Percentiles rank a stretch among this genome's conserved stretches.
These are phyloP conservation scores for Ferdinandea cuprea DNA, from an alignment of 2,888 invertebrate genomes.

Conservation along the genomic window DNA sequence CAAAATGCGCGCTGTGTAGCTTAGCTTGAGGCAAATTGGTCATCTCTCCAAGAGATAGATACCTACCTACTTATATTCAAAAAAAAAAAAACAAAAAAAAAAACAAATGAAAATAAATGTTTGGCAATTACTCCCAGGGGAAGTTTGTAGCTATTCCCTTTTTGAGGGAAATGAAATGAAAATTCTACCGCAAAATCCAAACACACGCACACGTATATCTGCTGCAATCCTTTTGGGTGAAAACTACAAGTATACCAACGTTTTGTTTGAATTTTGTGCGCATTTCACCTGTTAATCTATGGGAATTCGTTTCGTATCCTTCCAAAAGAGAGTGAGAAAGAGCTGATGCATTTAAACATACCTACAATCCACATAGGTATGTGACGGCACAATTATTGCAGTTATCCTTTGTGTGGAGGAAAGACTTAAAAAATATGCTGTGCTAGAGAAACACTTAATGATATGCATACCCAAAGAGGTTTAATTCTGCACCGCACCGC, in stretches of 20 bases:
- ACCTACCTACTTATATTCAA: not conserved
- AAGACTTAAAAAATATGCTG: slow-evolving; percentile 15
- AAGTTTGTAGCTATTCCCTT: slow-evolving; percentile 4
- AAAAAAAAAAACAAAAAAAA: too few species aligned
- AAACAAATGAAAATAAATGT: slow-evolving; percentile 57
- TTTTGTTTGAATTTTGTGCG: slow-evolving; percentile 16
- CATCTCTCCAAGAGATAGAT: not conserved
- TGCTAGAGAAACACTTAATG: slow-evolving; percentile 16
- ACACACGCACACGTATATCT: not conserved
- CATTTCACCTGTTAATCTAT: slow-evolving; percentile 29
- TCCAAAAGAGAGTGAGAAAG: too few species aligned
- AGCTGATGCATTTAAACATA: too few species aligned
- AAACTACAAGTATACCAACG: not conserved
- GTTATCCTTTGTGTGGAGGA: slow-evolving; percentile 36
- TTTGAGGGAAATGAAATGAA: not conserved
- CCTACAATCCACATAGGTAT: not conserved
- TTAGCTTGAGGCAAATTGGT: not conserved
- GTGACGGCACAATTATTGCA: slow-evolving; percentile 13
- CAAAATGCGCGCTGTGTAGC: too few species aligned
- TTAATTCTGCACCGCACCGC: not conserved
- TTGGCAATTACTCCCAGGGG: slow-evolving; percentile 48
- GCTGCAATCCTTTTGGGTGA: slow-evolving; percentile 5
- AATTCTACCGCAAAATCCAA: slow-evolving; percentile 12
- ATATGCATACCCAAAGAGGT: slow-evolving; percentile 16
- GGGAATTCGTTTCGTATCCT: slow-evolving; percentile 5